These are phyloP conservation scores for Raja brachyura DNA, from an alignment of 2,113 vertebrate species.

Conservation along the genomic window DNA sequence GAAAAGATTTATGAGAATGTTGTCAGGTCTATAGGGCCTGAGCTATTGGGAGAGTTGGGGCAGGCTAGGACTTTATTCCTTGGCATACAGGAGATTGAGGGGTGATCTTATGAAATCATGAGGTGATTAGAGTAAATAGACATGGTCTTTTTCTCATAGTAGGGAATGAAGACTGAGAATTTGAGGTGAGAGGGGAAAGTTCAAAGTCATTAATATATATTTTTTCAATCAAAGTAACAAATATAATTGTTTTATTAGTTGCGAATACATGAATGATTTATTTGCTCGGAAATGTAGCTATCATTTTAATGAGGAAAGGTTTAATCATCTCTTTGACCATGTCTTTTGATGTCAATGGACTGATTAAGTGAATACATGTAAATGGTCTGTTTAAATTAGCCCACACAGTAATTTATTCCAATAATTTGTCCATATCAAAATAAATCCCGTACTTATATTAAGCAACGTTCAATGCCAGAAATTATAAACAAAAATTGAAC, in stretches of 20 bases:
- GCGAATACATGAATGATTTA: neutral
- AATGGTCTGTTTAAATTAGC: neutral
- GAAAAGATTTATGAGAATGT: no score
- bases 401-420: neutral
- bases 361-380: neutral
- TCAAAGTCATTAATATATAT: neutral
- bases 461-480: neutral
- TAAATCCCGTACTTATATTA: neutral
- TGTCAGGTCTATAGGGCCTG: no score
- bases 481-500: neutral
- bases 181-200: neutral
- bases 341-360: neutral
- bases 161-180: no score
- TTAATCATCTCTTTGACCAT: neutral
- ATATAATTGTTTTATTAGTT: slow-evolving; percentile 6
- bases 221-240: neutral
- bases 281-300: neutral
- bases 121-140: no score
- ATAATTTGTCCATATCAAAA: neutral
- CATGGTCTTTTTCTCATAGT: no score
- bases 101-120: no score
- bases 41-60: no score
- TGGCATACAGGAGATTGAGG: no score
- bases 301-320: neutral
- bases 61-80: no score